Percentiles rank a stretch among this genome's conserved stretches.
Evolutionary conservation across 2,797 vertebrate genomes (phyloP).

Genomic region (Limosa lapponica): DNA sequence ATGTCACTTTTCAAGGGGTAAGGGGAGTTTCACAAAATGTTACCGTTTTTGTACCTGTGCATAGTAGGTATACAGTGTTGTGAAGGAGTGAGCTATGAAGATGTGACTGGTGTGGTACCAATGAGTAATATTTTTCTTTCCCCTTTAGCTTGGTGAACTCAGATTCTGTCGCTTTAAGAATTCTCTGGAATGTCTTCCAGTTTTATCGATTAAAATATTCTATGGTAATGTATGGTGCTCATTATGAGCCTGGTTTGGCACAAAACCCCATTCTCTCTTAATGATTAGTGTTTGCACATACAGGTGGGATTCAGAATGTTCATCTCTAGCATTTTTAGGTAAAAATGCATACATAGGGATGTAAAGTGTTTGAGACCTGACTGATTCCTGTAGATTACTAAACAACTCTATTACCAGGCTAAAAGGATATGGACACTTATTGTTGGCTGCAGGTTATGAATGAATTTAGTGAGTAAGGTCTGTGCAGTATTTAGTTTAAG

Average conservation of each 20-base stretch:
- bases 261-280: not conserved
- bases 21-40: not conserved
- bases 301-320: not conserved
- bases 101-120: not conserved
- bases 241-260: not conserved
- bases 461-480: not conserved
- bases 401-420: not conserved
- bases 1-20: not conserved
- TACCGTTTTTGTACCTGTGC: not conserved
- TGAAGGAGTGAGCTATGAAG: not conserved
- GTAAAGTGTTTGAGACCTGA: not conserved
- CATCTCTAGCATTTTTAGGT: not conserved
- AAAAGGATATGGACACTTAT: not conserved
- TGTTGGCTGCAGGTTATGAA: not conserved
- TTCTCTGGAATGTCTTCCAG: not conserved
- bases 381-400: not conserved
- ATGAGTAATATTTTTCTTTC: not conserved
- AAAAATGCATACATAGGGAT: not conserved
- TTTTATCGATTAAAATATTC: not conserved
- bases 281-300: not conserved
- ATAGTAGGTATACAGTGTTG: not conserved
- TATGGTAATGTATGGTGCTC: not conserved
- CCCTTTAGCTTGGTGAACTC: not conserved
- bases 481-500: not conserved
- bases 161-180: not conserved